These are phyloP conservation scores for Aphelenchoides fujianensis DNA, from an alignment of 1,140 invertebrate species.

Conservation along the genomic window DNA sequence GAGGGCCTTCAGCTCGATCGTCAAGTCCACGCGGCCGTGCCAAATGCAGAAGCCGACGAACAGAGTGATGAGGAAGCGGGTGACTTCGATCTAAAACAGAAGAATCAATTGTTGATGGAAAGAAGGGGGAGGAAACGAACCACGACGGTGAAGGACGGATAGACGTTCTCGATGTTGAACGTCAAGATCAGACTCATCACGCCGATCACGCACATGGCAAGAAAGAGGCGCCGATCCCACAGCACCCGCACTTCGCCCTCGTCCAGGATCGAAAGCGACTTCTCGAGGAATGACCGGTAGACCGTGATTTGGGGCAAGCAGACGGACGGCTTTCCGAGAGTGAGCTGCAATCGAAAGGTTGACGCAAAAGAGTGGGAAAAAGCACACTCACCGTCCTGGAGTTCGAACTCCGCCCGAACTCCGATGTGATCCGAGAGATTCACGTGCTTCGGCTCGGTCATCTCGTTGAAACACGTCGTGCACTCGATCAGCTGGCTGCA, in stretches of 20 bases:
- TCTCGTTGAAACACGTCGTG: conserved; percentile 69
- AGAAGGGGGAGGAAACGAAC: conserved; percentile 21
- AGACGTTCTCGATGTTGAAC: conserved; percentile 34
- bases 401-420: conserved; percentile 36
- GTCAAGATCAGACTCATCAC: conserved; percentile 26
- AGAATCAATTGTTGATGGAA: too few species aligned
- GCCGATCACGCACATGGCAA: conserved; percentile 30
- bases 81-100: conserved; percentile 43
- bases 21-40: conserved; percentile 62
- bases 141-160: conserved; percentile 22
- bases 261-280: conserved; percentile 47
- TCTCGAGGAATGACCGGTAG: conserved; percentile 36
- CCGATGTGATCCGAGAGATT: conserved; percentile 56
- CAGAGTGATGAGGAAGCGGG: conserved; percentile 59
- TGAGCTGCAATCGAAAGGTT: not conserved
- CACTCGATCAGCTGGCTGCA: conserved; percentile 49
- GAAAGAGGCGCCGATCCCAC: conserved; percentile 47
- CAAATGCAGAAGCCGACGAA: conserved; percentile 63
- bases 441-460: conserved; percentile 66
- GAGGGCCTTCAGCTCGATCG: conserved; percentile 63
- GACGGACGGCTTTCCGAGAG: not conserved
- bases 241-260: conserved; percentile 52
- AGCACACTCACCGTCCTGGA: conserved; percentile 23
- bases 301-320: conserved; percentile 21
- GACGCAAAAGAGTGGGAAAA: conserved; percentile 21